Percentiles rank a stretch among this genome's conserved stretches.
Evolutionary conservation across 2,797 vertebrate species (phyloP).

Genomic region (Crocidura indochinensis): DNA sequence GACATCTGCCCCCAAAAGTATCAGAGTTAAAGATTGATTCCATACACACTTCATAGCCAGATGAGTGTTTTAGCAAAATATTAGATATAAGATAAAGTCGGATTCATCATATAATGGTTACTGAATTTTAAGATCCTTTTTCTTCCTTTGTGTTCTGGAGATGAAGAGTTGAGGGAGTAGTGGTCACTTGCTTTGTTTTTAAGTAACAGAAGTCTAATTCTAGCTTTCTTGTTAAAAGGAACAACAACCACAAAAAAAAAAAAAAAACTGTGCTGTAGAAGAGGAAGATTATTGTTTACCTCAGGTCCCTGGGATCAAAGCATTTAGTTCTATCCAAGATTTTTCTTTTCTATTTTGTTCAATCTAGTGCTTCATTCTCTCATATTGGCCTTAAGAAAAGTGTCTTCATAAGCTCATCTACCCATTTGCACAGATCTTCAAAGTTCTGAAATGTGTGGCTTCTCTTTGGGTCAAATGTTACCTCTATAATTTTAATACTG

Average conservation of each 20-base stretch:
- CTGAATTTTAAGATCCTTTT: slow-evolving; percentile 12
- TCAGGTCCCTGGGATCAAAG: neutral
- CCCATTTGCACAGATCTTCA: too few relatives aligned
- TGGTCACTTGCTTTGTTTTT: neutral
- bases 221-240: neutral
- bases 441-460: too few relatives aligned
- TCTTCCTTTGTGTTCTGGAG: slow-evolving; percentile 18
- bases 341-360: neutral
- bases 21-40: neutral
- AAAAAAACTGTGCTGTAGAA: neutral
- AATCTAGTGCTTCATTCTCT: neutral
- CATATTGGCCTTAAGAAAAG: neutral
- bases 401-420: neutral
- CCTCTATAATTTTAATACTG: too few relatives aligned
- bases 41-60: neutral
- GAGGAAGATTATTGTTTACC: neutral
- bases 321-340: accelerated
- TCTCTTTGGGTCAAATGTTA: too few relatives aligned
- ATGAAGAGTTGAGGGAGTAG: neutral
- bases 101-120: neutral
- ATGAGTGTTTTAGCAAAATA: slow-evolving; percentile 47
- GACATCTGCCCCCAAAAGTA: neutral
- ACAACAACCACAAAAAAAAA: neutral
- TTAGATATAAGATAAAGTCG: neutral
- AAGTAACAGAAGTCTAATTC: neutral